Conservation (phyloP, 2,113 vertebrate species). For the Pseudorasbora parva region DNA sequence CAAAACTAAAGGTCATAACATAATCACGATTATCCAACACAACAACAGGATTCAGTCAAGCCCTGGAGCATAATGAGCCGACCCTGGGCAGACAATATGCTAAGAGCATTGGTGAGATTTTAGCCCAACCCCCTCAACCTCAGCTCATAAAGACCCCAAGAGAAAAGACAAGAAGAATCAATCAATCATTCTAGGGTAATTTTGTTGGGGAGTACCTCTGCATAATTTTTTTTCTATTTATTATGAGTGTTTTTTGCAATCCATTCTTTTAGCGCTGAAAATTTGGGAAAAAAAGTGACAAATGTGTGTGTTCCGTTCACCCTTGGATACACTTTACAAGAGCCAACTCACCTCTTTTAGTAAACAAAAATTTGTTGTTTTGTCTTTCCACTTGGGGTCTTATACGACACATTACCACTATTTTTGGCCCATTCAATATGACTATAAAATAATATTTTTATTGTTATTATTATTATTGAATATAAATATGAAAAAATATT, state of each 20-base stretch:
- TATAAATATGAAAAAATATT: too few relatives aligned
- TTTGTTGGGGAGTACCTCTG: neutral
- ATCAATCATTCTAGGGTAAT: neutral
- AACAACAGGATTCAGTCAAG: neutral
- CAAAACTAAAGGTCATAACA: neutral
- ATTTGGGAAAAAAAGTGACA: neutral
- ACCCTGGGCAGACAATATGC: neutral
- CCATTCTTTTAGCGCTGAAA: neutral
- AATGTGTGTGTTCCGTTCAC: neutral
- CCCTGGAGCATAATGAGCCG: neutral
- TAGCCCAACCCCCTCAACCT: slow-evolving; percentile 17
- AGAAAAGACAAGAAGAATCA: neutral
- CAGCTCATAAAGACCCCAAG: neutral
- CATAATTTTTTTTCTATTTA: too few relatives aligned
- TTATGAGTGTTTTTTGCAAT: too few relatives aligned
- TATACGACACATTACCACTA: too few relatives aligned
- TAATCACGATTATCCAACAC: neutral
- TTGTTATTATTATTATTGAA: too few relatives aligned
- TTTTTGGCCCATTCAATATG: too few relatives aligned
- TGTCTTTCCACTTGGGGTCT: too few relatives aligned
- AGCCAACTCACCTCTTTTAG: neutral
- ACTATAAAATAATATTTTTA: too few relatives aligned
- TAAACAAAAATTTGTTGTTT: neutral
- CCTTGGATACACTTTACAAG: neutral
- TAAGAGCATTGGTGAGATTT: neutral